phyloP scores from a whole-genome alignment of 2,888 invertebrate species.

The Brachylomia viminalis region DNA sequence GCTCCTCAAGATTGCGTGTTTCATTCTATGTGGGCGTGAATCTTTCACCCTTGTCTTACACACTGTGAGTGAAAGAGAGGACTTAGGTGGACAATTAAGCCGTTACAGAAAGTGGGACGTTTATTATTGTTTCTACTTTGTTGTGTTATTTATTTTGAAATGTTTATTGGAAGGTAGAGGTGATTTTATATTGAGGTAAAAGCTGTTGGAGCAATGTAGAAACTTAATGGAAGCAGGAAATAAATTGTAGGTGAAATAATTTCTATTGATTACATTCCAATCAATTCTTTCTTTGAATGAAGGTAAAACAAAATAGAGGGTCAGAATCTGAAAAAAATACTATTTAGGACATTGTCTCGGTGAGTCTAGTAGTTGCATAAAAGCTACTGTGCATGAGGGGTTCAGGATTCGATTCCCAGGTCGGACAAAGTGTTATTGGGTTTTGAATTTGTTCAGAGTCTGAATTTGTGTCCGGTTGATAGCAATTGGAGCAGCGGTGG shows the following conservation, averaged over 20 bases:
- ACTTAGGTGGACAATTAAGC: slow-evolving; percentile 61
- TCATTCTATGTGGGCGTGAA: slow-evolving; percentile 65
- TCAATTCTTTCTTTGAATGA: background rate
- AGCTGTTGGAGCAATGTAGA: slow-evolving; percentile 2
- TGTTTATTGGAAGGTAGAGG: slow-evolving; percentile 41
- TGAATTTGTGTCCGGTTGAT: background rate
- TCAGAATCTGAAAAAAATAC: background rate
- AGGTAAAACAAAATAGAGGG: background rate
- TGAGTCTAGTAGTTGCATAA: too few species aligned
- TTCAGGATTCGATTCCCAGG: too few species aligned
- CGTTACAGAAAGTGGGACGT: slow-evolving; percentile 63
- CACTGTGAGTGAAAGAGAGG: slow-evolving; percentile 42
- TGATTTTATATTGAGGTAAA: slow-evolving; percentile 30
- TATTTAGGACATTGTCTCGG: background rate
- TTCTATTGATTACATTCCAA: background rate
- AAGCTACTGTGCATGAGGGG: too few species aligned
- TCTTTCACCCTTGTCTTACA: slow-evolving; percentile 51
- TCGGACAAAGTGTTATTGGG: too few species aligned
- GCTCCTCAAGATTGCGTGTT: slow-evolving; percentile 68
- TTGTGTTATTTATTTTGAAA: slow-evolving; percentile 55
- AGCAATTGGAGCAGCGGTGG: too few species aligned
- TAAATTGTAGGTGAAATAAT: background rate
- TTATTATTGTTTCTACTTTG: slow-evolving; percentile 66
- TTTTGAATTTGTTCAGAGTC: background rate
- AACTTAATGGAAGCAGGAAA: background rate